Base-by-base conservation (phyloP, 2,888 invertebrate genomes). In the Tridacna crocea region DNA sequence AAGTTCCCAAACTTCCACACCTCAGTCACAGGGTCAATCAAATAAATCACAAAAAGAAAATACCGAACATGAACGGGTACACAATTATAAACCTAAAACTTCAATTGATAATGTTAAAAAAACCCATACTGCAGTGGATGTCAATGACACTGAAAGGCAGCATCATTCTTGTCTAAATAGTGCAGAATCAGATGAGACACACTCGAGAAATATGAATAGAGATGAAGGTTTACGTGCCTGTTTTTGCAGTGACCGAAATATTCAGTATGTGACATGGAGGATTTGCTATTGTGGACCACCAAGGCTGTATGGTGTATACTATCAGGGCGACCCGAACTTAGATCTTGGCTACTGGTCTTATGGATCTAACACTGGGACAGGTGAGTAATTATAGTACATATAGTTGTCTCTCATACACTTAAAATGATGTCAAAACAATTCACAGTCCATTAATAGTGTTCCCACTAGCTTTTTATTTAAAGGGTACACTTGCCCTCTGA, bases 331-430 rank as follows among this genome's bases (percentile, higher is more conserved):
- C 17, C 15, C 72, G 65, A 75, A 75, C 60, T 51, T 77, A 4
- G 86, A 86, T 75, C 55, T 77, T 58, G 86, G 86, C 19, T 86
- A 83, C 79, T 79, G 75, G 73, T 83, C 86, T 17, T 82, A 77
- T 81, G 83, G 83, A 63, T 86, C 86, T 22, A 47, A 47, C 22
- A 63, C 83, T 82, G 86, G 36, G 8, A 36, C 36, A 36, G 36
- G 36, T 36, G 36, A 36, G 36, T 36, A 36, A 4, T 4, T n/a
- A n/a, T n/a, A n/a, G n/a, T n/a, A n/a, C n/a, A n/a, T n/a, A n/a
- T n/a, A n/a, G n/a, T n/a, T n/a, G n/a, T n/a, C n/a, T n/a, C n/a
- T n/a, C n/a, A n/a, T n/a, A n/a, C n/a, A n/a, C n/a, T n/a, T n/a
- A n/a, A n/a, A n/a, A n/a, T n/a, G n/a, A n/a, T n/a, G n/a, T n/a